Conservation (phyloP, 2,113 vertebrate genomes). For the Podiceps cristatus region DNA sequence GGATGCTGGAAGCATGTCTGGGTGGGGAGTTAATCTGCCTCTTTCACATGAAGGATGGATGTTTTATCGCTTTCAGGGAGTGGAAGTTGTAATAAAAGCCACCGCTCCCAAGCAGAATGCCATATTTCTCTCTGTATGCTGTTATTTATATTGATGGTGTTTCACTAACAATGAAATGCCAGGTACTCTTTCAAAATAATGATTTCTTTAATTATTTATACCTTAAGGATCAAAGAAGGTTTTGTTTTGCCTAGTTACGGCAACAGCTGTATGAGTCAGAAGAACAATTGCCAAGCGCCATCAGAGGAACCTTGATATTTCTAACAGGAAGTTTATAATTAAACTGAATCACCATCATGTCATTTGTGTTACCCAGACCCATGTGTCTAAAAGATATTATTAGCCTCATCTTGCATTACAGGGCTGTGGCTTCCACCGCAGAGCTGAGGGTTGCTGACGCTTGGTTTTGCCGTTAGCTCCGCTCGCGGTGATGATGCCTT, state of each 20-base stretch:
- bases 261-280: conserved; percentile 50
- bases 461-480: background rate
- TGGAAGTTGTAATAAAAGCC: background rate
- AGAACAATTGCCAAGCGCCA: background rate
- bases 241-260: conserved; percentile 12
- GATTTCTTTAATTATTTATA: conserved; percentile 24
- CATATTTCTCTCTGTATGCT: background rate
- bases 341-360: background rate
- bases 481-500: background rate
- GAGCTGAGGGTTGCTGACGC: background rate
- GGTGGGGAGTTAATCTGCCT: background rate
- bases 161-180: background rate
- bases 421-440: background rate
- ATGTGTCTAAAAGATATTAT: background rate
- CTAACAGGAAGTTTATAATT: conserved; percentile 19
- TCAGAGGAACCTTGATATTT: conserved; percentile 5
- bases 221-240: background rate
- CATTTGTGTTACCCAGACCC: background rate
- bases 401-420: background rate
- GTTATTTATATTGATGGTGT: background rate
- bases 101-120: background rate
- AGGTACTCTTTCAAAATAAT: conserved; percentile 7
- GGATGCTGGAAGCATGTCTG: background rate
- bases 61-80: background rate
- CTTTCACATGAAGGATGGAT: background rate